Base-by-base conservation (phyloP, 2,888 invertebrate species). In the Pedicia rivosa region DNA sequence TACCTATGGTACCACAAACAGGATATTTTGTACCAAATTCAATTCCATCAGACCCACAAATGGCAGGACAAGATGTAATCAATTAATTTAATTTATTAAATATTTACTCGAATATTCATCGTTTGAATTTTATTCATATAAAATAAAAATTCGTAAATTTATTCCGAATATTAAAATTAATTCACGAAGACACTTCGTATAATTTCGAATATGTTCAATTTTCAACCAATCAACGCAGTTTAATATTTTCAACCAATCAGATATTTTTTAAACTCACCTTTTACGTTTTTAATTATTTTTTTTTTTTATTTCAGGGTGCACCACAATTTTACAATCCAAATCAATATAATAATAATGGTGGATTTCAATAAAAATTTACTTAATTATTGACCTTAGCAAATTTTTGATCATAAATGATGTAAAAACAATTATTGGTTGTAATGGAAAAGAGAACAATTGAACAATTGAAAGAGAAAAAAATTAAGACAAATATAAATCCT, bases 1-100 rank as follows among this genome's bases (percentile, higher is more conserved):
- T 60, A 46, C 58, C 60, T 28, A 51, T 57, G n/a, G 48, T 59
- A 43, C 59, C 60, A 16, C 53, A 52, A 40, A 51, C 53, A 40
- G 57, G 59, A 13, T 60, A 51, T 44, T 57, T 61, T 47, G 51
- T 60, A 42, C 60, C 60, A 25, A 30, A 12, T 30, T 10, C 30
- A 30, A 17, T 30, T 30, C 19, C 30, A 30, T 30, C 3, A 17
- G 15, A 30, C 33, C 20, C 13, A 22, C 33, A 22, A 24, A 22
- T 24, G 33, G 33, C 15, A 15, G 33, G 7, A 14, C 19, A 16
- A 30, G 16, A 16, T 30, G n/a, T n/a, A n/a, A n/a, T n/a, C n/a
- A n/a, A n/a, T 16, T 29, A 30, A 16, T 17, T 5, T 17, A 30
- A 30, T 17, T 30, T 30, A 2, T 16, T 15, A 10, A 29, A 29